Evolutionary conservation across 2,797 vertebrate species (phyloP).

Genomic region (Brotogeris chrysoptera): DNA sequence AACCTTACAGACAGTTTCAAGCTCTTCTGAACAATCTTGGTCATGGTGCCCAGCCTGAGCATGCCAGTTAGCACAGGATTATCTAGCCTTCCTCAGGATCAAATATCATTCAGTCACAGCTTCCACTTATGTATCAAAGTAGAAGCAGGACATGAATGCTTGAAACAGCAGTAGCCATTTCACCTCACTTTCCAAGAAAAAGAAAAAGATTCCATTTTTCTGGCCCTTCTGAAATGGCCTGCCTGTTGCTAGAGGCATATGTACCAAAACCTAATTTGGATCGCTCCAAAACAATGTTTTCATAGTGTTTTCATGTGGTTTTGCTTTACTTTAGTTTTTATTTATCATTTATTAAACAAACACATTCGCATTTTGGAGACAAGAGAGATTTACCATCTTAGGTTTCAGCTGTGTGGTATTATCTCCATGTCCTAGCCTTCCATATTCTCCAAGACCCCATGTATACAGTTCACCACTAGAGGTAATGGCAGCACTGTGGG

Average conservation of each 20-base stretch:
- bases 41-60: not conserved
- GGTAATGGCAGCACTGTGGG: conserved; percentile 96
- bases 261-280: not conserved
- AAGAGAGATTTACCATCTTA: conserved; percentile 85
- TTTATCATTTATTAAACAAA: not conserved
- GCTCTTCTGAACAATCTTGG: not conserved
- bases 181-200: not conserved
- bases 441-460: conserved; percentile 99
- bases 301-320: fast-evolving
- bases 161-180: not conserved
- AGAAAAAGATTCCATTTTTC: not conserved
- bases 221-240: not conserved
- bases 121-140: not conserved
- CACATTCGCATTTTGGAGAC: not conserved
- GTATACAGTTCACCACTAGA: conserved; percentile 97
- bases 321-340: not conserved
- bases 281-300: not conserved
- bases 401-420: conserved; percentile 97
- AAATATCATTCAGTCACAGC: not conserved
- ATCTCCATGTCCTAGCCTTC: conserved; percentile 94
- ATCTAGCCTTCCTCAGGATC: not conserved
- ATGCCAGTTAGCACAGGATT: not conserved
- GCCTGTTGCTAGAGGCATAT: not conserved
- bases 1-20: not conserved
- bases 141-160: not conserved